Percentiles rank a stretch among this genome's conserved stretches.
Conservation (phyloP, 2,113 vertebrate genomes). For the Toxotes jaculatrix region DNA sequence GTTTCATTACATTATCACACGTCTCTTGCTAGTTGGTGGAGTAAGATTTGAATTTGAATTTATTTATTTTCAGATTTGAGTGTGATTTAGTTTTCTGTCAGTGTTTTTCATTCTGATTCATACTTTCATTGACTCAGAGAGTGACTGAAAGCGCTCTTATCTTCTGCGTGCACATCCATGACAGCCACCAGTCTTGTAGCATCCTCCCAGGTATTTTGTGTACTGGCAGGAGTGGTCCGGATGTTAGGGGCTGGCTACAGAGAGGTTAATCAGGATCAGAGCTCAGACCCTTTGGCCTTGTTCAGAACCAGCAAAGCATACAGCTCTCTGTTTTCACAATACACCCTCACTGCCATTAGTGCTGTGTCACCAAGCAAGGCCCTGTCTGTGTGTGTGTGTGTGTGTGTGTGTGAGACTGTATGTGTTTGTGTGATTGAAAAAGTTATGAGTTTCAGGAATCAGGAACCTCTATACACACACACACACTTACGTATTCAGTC, state of each 20-base stretch:
- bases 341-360: slow-evolving; percentile 52
- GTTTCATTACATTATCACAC: neutral
- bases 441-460: slow-evolving; percentile 38
- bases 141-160: neutral
- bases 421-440: neutral
- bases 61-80: neutral
- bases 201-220: slow-evolving; percentile 39
- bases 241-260: slow-evolving; percentile 53
- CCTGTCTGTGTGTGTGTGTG: slow-evolving; percentile 24
- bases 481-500: slow-evolving; percentile 15
- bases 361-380: slow-evolving; percentile 66
- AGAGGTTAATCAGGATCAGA: slow-evolving; percentile 73
- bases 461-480: slow-evolving; percentile 33
- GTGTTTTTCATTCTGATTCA: neutral
- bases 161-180: neutral
- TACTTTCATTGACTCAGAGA: neutral
- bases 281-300: slow-evolving; percentile 57
- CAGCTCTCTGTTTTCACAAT: slow-evolving; percentile 75
- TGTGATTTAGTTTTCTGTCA: neutral
- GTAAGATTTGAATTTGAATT: neutral
- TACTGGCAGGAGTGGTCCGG: slow-evolving; percentile 49
- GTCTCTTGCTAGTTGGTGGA: neutral
- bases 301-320: slow-evolving; percentile 74
- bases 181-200: neutral
- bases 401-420: slow-evolving; percentile 3